Evolutionary conservation across 2,797 vertebrate species (phyloP), one percentile per base, ranked within the genome.

Genomic region (Schizopygopsis malacanthus): DNA sequence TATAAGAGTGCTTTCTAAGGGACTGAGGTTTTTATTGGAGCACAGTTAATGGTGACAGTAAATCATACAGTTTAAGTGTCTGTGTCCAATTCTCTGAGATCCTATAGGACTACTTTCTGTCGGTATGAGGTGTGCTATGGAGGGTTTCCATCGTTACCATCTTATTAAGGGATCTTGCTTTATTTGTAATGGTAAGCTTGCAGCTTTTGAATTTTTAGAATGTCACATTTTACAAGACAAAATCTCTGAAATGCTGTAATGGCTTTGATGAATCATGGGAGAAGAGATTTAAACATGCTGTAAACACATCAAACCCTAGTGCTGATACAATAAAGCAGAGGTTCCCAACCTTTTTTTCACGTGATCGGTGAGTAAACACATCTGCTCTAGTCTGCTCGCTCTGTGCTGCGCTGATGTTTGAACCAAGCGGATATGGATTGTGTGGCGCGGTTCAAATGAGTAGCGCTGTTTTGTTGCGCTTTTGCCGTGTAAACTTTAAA

Each of bases 21-120:
- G 52, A 33, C 79, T 18, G 47, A 37, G 50, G 9, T 47, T 37
- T 83, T 79, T 72, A 79, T 20, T 63, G 25, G 39, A n/a, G 54
- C 47, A 11, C 43, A 52, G 52, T 80, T 88, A 84, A 82, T 82
- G 61, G 25, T 25, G 47, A 67, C 52, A 59, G 7, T 52, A 72
- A 70, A 78, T 71, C 76, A 72, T 39, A 22, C 63, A 63, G 67
- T 89, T 88, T 89, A 85, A 72, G 65, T 56, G 16, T 65, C 41
- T 50, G 16, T 75, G 56, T 85, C 79, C 85, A 75, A 79, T 78
- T 77, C 67, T 43, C 16, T n/a, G 61, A 69, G 6, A 67, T 80
- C 61, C 80, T 84, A 4, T 4, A 43, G 45, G 25, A 79, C 12
- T 16, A 13, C 39, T 81, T 33, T 37, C 80, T 73, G 72, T 50